Base-by-base conservation (phyloP, 2,888 invertebrate species). In the Odontocerum albicorne region DNA sequence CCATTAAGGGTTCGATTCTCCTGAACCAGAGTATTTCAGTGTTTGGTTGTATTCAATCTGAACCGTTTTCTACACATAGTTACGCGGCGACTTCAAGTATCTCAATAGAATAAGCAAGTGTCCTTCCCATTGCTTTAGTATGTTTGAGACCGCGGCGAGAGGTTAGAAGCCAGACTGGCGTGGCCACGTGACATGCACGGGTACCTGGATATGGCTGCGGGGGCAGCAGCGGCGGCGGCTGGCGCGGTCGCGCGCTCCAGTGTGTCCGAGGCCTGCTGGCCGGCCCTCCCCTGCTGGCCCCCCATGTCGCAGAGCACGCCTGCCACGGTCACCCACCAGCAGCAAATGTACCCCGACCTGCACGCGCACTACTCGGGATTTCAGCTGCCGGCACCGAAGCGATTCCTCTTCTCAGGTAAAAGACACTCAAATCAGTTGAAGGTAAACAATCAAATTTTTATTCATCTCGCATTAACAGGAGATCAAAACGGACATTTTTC, bases 111-210 rank as follows among this genome's bases (percentile, higher is more conserved):
- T n/a, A n/a, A n/a, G n/a, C n/a, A n/a, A n/a, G n/a, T n/a, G n/a
- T n/a, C n/a, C n/a, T n/a, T n/a, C n/a, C n/a, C n/a, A n/a, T n/a
- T n/a, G n/a, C n/a, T n/a, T n/a, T n/a, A n/a, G n/a, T n/a, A n/a
- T n/a, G n/a, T n/a, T n/a, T n/a, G n/a, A n/a, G n/a, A n/a, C n/a
- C n/a, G n/a, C n/a, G n/a, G n/a, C n/a, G n/a, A n/a, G n/a, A n/a
- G n/a, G n/a, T n/a, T n/a, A n/a, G n/a, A 6, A 40, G 8, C 4
- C 40, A 40, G 17, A 21, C 16, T 40, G 57, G 60, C 60, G 66
- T 72, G 72, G 72, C 72, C 73, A 72, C 72, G 71, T 65, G 81
- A 82, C 66, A 75, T 73, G 44, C 77, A 80, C 72, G 82, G 82
- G 2, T 82, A 82, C 61, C 75, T 79, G 65, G 79, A 80, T 61